Evolutionary conservation across 2,888 invertebrate species (phyloP).

Genomic region (Gymnocheta viridis): DNA sequence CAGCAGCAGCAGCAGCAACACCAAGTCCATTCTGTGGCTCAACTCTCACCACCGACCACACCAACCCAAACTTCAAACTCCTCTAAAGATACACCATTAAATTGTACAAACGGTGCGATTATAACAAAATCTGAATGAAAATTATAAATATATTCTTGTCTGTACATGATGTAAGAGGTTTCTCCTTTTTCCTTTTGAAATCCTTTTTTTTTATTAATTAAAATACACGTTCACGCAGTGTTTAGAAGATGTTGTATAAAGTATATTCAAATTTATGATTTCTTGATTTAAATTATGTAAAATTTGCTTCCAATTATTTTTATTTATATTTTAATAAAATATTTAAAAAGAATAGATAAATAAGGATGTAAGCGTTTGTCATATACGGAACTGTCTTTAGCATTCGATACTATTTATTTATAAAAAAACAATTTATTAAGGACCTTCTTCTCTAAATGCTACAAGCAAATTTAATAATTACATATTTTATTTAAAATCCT

Average conservation of each 20-base stretch:
- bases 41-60: slow-evolving; percentile 78
- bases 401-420: too few relatives aligned
- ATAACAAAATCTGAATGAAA: slow-evolving; percentile 66
- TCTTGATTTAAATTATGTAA: not conserved
- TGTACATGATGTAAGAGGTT: not conserved
- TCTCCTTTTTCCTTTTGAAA: not conserved
- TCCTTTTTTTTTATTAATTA: not conserved
- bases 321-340: not conserved
- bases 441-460: too few relatives aligned
- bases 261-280: not conserved
- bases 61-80: slow-evolving; percentile 74
- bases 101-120: slow-evolving; percentile 65
- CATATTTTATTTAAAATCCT: too few relatives aligned
- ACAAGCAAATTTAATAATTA: too few relatives aligned
- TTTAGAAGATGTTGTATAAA: not conserved
- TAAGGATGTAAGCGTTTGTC: not conserved
- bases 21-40: slow-evolving; percentile 71
- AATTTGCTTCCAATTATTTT: not conserved
- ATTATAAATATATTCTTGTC: not conserved
- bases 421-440: too few relatives aligned
- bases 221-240: not conserved
- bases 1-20: slow-evolving; percentile 69
- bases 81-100: slow-evolving; percentile 70
- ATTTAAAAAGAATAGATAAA: not conserved
- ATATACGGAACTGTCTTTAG: too few relatives aligned